Evolutionary conservation across 2,797 vertebrate species (phyloP).

Genomic region (Eutrigla gurnardus): DNA sequence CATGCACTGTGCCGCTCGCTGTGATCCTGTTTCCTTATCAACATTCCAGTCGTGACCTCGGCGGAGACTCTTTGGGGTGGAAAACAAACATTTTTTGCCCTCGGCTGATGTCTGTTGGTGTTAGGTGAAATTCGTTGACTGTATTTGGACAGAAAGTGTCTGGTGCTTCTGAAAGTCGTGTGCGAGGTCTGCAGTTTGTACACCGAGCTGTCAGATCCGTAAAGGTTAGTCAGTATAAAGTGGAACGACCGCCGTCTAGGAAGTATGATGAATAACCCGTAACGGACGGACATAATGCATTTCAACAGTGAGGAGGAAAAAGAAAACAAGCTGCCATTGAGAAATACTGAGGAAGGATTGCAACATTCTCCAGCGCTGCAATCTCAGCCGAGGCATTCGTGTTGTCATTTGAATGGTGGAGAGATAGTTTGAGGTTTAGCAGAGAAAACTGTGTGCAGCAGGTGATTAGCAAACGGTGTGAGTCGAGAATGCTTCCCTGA

Average conservation of each 20-base stretch:
- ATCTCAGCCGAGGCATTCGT: background rate
- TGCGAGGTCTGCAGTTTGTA: constrained; percentile 4
- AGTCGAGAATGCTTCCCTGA: background rate
- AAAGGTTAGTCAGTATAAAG: constrained; percentile 16
- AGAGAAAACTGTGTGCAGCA: background rate
- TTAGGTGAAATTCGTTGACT: constrained; percentile 11
- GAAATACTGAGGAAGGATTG: constrained; percentile 6
- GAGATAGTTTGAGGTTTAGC: background rate
- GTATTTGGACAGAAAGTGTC: background rate
- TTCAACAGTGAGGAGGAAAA: background rate
- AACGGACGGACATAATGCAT: background rate
- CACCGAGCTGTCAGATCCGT: background rate
- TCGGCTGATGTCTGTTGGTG: constrained; percentile 10
- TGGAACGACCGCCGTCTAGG: background rate
- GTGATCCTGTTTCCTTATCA: constrained; percentile 46
- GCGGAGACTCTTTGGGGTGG: constrained; percentile 21
- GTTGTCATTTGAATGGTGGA: background rate
- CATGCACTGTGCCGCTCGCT: constrained; percentile 39
- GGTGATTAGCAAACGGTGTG: background rate
- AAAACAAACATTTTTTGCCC: constrained; percentile 30
- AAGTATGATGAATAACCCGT: constrained; percentile 1
- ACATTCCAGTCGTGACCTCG: constrained; percentile 54
- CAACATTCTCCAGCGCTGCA: constrained; percentile 12
- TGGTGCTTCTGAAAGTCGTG: background rate
- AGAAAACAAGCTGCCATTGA: background rate